Evolutionary conservation across 1,140 invertebrate species (phyloP), one percentile per base, ranked within the genome.

Genomic region (Metaphire vulgaris): DNA sequence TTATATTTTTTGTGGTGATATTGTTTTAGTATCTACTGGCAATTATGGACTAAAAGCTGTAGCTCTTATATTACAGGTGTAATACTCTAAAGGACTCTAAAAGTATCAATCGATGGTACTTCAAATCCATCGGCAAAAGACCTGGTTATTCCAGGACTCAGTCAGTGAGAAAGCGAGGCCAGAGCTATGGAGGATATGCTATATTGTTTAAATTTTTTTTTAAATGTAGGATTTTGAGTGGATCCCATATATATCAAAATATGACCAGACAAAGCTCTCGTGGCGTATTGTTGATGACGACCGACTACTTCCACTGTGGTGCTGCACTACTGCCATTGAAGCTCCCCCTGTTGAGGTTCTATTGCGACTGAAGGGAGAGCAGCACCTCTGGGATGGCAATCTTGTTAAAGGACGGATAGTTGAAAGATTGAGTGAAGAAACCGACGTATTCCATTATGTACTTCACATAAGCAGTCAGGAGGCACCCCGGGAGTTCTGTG

Each of bases 401-500:
- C 84, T 96, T 78, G 83, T 94, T 69, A 93, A 93, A 80, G 93
- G 92, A 86, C 89, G 92, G 74, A 90, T 93, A 29, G 90, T 95
- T 14, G 90, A 90, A 79, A 91, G 92, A 81, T 85, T 97, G 56
- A 92, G 94, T 75, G 86, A 90, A 6, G 90, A 92, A 76, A 91
- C 92, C 21, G 95, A 97, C 83, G 90, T 98, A 69, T 96, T 94
- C 84, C 94, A 96, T 84, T 97, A 93, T 85, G 89, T 92, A 21
- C 89, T 90, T 16, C 90, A 91, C 31, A 91, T 90, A 77, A 91
- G 95, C 87, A 89, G 90, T 79, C 92, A 93, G 6, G 89, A 95
- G 77, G 91, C 93, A 6, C 89, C 91, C 28, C 90, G 93, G 77
- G 93, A 96, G 86, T 96, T 92, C 85, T 95, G 92, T 85, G 90